phyloP scores from a whole-genome alignment of 2,888 invertebrate genomes.

The Erebia epiphron region DNA sequence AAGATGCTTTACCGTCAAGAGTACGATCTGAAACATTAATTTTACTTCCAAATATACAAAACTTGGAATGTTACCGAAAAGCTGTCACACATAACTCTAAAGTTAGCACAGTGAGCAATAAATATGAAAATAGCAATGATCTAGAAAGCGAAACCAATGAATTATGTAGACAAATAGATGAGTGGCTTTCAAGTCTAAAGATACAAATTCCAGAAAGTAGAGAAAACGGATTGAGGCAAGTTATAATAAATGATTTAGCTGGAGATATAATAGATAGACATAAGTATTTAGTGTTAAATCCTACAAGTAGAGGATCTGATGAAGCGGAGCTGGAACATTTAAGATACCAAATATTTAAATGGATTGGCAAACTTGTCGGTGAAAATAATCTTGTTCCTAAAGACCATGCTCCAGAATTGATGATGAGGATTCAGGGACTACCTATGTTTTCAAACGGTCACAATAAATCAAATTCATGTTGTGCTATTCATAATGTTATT shows the following conservation, averaged over 20 bases:
- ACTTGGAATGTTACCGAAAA: background rate
- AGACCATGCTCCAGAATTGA: conserved; percentile 53
- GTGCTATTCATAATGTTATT: background rate
- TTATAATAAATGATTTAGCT: conserved; percentile 57
- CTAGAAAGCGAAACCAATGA: conserved; percentile 39
- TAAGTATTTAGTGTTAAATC: conserved; percentile 60
- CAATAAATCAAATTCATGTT: background rate
- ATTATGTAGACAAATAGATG: conserved; percentile 55
- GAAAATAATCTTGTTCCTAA: conserved; percentile 53
- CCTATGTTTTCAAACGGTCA: conserved; percentile 45
- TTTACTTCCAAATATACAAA: conserved; percentile 46
- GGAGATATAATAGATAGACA: conserved; percentile 63
- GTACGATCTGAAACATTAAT: conserved; percentile 46
- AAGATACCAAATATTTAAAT: conserved; percentile 69
- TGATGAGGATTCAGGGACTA: conserved; percentile 55
- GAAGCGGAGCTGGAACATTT: conserved; percentile 61
- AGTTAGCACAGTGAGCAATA: conserved; percentile 8
- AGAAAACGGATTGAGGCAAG: conserved; percentile 47
- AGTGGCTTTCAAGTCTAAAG: conserved; percentile 56
- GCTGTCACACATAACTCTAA: background rate
- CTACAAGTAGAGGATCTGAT: conserved; percentile 42
- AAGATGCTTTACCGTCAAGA: conserved; percentile 16
- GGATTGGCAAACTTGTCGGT: conserved; percentile 60
- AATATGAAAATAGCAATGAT: conserved; percentile 38
- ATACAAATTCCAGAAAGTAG: conserved; percentile 46